phyloP scores from a whole-genome alignment of 2,797 vertebrate genomes.

The Micromesistius poutassou region DNA sequence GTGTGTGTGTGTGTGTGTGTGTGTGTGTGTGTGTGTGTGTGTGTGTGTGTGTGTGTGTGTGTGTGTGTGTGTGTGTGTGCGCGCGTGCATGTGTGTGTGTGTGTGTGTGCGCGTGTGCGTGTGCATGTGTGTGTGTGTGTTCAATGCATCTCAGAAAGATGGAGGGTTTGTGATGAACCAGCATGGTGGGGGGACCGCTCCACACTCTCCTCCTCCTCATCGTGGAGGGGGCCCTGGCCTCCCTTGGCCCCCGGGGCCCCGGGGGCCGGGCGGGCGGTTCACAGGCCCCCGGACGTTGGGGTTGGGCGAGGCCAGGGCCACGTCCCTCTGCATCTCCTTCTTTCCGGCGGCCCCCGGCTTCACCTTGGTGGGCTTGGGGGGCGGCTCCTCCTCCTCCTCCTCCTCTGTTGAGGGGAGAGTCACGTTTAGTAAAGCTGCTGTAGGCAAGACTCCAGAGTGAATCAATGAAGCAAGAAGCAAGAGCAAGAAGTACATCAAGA shows the following conservation, averaged over 20 bases:
- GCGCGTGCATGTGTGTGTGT: too few relatives aligned
- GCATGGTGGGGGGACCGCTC: neutral
- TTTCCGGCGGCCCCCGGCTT: constrained; percentile 55
- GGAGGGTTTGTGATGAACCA: neutral
- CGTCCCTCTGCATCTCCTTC: constrained; percentile 64
- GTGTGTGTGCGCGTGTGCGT: too few relatives aligned
- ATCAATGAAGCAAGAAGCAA: too few relatives aligned
- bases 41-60: too few relatives aligned
- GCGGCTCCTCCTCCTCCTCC: constrained; percentile 36
- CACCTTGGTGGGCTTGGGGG: constrained; percentile 56
- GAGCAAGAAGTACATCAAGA: neutral
- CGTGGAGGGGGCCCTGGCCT: constrained; percentile 22
- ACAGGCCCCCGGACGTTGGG: constrained; percentile 54
- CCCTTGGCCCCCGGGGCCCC: constrained; percentile 48
- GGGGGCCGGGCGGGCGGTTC: constrained; percentile 51
- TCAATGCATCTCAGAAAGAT: neutral
- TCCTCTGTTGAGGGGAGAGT: constrained; percentile 54
- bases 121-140: too few relatives aligned
- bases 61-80: too few relatives aligned
- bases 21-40: too few relatives aligned
- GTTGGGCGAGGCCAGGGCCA: constrained; percentile 57
- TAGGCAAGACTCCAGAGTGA: neutral
- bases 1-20: too few relatives aligned
- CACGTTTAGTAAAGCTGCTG: neutral
- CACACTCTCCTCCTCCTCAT: neutral